These are phyloP conservation scores for Choristoneura fumiferana DNA, from an alignment of 1,140 invertebrate species.

Conservation along the genomic window DNA sequence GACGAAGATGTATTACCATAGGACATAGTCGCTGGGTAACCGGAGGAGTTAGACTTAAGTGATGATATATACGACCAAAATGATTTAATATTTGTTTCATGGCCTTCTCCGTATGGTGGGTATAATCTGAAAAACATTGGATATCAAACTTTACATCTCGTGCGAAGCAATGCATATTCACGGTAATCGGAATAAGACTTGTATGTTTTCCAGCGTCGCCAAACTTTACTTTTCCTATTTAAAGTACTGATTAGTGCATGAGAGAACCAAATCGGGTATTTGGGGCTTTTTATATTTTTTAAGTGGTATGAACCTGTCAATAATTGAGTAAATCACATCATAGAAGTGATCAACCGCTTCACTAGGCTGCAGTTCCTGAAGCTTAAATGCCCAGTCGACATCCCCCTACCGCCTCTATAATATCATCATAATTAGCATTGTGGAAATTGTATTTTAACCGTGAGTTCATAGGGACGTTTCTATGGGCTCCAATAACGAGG, in stretches of 20 bases:
- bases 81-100: neutral
- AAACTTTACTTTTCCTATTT: conserved; percentile 8
- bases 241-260: neutral
- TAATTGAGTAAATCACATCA: neutral
- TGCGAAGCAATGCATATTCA: conserved; percentile 5
- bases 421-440: neutral
- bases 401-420: neutral
- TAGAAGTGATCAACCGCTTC: conserved; percentile 5
- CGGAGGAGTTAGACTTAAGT: neutral
- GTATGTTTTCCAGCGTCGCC: conserved; percentile 9
- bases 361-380: neutral
- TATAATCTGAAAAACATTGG: neutral
- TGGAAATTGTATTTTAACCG: neutral
- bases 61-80: neutral
- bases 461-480: neutral
- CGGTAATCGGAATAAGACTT: neutral
- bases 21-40: neutral
- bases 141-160: neutral
- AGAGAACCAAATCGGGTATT: conserved; percentile 17
- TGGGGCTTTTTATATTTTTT: neutral
- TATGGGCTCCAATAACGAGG: neutral
- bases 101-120: neutral
- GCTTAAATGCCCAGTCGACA: neutral
- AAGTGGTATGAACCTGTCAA: neutral
- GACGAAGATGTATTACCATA: neutral